A percentile compares a stretch with the other conserved stretches of the same genome.
phyloP scores from a whole-genome alignment of 2,888 invertebrate species.

The Tenthredo scrophulariae region DNA sequence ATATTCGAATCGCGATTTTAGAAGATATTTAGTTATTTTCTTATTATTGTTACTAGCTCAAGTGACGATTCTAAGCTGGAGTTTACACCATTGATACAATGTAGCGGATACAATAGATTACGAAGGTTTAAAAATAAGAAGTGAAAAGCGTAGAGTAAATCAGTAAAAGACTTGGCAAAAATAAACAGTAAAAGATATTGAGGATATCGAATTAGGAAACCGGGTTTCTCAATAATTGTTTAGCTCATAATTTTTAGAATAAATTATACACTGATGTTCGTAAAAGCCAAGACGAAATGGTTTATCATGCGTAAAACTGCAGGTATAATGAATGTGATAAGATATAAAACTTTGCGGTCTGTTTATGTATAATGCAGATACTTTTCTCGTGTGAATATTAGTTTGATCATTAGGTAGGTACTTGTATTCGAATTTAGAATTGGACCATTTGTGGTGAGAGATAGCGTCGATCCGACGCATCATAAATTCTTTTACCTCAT shows the following conservation, averaged over 20 bases:
- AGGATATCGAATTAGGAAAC: too few species aligned
- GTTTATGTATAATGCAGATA: neutral
- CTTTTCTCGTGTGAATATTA: neutral
- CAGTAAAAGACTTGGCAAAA: too few species aligned
- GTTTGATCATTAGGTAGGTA: neutral
- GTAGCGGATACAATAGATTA: too few species aligned
- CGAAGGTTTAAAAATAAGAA: too few species aligned
- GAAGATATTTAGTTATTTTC: too few species aligned
- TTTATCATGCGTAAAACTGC: neutral
- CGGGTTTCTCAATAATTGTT: neutral
- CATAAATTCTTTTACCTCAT: constrained; percentile 7
- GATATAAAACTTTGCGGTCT: neutral
- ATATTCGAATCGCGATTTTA: neutral
- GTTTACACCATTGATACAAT: too few species aligned
- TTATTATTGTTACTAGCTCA: too few species aligned
- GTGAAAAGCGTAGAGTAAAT: too few species aligned
- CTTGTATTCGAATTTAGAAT: neutral
- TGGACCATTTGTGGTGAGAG: constrained; percentile 35
- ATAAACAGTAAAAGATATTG: too few species aligned
- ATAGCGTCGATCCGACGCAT: constrained; percentile 25
- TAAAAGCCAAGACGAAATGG: neutral
- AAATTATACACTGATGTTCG: neutral
- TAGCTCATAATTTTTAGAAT: neutral
- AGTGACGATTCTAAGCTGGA: too few species aligned
- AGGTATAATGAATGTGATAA: neutral